Evolutionary conservation across 1,140 invertebrate genomes (phyloP).

Genomic region (Heliconius nattereri): DNA sequence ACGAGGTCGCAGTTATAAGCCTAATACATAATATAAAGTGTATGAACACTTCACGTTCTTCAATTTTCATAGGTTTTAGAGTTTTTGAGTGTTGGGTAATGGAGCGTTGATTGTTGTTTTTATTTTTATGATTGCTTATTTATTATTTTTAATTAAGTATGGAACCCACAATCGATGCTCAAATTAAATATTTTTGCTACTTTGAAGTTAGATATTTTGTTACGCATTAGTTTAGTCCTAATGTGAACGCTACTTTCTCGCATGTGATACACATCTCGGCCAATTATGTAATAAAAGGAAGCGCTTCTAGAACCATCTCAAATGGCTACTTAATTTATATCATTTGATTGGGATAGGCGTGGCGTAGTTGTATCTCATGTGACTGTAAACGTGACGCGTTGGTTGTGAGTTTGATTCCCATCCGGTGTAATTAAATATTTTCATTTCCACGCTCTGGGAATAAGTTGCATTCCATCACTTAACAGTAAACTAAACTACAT

Average conservation of each 20-base stretch:
- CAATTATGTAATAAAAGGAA: slow-evolving; percentile 48
- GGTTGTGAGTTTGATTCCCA: too few species aligned
- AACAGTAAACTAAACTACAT: too few species aligned
- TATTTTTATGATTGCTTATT: too few species aligned
- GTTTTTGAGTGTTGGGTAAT: too few species aligned
- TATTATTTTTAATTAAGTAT: too few species aligned
- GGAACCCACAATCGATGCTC: not conserved
- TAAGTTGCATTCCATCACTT: too few species aligned
- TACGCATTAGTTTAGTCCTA: not conserved
- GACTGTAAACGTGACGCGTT: too few species aligned
- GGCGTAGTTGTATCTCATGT: not conserved
- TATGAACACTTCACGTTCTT: not conserved
- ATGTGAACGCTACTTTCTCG: slow-evolving; percentile 38
- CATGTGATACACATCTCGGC: slow-evolving; percentile 39
- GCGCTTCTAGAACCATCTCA: slow-evolving; percentile 41
- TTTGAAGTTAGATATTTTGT: not conserved
- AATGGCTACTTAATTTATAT: not conserved
- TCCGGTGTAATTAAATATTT: too few species aligned
- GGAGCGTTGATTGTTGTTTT: too few species aligned
- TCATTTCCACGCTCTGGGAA: too few species aligned
- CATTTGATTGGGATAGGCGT: not conserved
- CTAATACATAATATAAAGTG: not conserved
- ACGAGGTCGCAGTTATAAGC: too few species aligned
- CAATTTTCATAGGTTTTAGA: not conserved
- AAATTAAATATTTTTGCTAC: not conserved